Base-by-base conservation (phyloP, 1,140 invertebrate species). In the Drosophila pachea region DNA sequence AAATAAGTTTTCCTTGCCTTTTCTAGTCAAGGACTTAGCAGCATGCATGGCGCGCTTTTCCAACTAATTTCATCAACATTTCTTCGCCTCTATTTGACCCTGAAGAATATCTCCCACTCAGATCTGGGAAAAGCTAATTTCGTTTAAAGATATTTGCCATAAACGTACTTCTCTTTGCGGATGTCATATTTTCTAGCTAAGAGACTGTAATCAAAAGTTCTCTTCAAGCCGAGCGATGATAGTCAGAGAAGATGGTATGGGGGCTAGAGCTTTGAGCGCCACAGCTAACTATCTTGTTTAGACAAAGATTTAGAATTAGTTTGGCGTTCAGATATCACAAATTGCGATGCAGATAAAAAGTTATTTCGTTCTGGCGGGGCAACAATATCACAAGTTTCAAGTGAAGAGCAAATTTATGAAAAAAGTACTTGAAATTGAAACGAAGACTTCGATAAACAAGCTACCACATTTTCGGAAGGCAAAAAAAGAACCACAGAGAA, bases 281-380 rank as follows among this genome's bases (percentile, higher is more conserved):
- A 42, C 31, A 73, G 54, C 58, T 71, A 63, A 71, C 58, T 65
- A 58, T 65, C 14, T 43, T 67, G 31, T 84, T 73, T 77, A 53
- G 36, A 33, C 48, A 59, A 5, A 68, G 78, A 83, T 70, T 83
- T 76, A 70, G 76, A 84, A 70, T 79, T 76, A 84, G 79, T 84
- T 83, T 73, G 47, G 58, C n/a, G 5, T 31, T n/a, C 11, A 61
- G 52, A 53, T 71, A 50, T 49, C 7, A 11, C 7, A 32, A 7
- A 36, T 32, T 36, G n/a, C 36, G 22, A 5, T 11, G 31, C 16
- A 4, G 7, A 42, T 78, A 84, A 84, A 84, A 76, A 78, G 22
- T 3, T 3, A 22, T 22, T 58, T 32, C 33, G 50, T 38, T 35
- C 33, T 11, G 32, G 42, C 12, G 11, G 35, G 35, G 64, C 36